These are phyloP conservation scores for Onychomys leucogaster DNA, from an alignment of 2,797 vertebrate species.

Conservation along the genomic window DNA sequence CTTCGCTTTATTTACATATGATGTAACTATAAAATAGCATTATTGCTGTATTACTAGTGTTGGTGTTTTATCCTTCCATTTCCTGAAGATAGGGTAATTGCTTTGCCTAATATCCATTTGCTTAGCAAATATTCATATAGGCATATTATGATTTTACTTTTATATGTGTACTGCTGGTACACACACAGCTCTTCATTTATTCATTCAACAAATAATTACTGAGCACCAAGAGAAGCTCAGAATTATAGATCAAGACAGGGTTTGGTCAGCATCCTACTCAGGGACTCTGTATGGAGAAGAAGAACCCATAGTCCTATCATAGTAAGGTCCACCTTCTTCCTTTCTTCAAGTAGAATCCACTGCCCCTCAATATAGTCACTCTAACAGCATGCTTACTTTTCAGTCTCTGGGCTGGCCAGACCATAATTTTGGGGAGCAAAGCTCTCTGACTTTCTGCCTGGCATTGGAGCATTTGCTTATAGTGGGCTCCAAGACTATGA, in stretches of 20 bases:
- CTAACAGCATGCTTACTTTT: background rate
- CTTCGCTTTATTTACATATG: constrained; percentile 4
- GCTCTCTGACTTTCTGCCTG: background rate
- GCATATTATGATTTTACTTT: constrained; percentile 55
- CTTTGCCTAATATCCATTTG: constrained; percentile 59
- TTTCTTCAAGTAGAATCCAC: background rate
- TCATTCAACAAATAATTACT: constrained; percentile 75
- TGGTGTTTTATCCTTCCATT: background rate
- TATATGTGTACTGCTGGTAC: constrained; percentile 6
- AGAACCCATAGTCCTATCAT: background rate
- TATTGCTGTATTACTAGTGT: background rate
- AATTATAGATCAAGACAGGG: constrained; percentile 11
- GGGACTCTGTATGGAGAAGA: background rate
- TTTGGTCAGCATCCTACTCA: background rate
- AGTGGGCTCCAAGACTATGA: background rate
- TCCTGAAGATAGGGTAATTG: constrained; percentile 24
- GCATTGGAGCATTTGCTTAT: background rate
- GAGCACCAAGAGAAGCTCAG: constrained; percentile 33
- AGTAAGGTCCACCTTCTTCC: background rate
- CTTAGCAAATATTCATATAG: constrained; percentile 65
- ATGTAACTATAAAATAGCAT: background rate
- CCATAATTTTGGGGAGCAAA: background rate
- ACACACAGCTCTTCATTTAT: constrained; percentile 67
- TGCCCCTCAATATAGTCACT: background rate
- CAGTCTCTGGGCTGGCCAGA: background rate